Evolutionary conservation across 2,888 invertebrate species (phyloP).

Genomic region (Calameuta filiformis): DNA sequence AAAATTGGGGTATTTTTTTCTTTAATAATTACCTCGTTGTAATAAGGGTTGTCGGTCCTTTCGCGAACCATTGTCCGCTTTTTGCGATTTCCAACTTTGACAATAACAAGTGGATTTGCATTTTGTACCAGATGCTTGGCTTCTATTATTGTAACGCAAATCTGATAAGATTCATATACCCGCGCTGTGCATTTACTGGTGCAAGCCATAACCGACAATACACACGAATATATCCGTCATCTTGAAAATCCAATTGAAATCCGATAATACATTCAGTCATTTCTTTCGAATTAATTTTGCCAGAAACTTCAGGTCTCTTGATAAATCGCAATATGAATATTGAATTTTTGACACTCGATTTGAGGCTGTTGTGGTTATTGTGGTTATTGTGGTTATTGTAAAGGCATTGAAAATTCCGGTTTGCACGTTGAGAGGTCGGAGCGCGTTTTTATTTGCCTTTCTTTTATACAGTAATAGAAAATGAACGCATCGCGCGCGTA

Average conservation of each 20-base stretch:
- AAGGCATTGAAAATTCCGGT: neutral
- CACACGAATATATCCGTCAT: neutral
- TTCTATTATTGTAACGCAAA: slow-evolving; percentile 76
- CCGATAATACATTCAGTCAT: neutral
- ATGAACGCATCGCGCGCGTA: neutral
- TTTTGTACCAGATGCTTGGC: slow-evolving; percentile 71
- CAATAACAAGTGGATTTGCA: slow-evolving; percentile 72
- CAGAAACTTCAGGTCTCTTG: neutral
- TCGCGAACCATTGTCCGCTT: slow-evolving; percentile 71
- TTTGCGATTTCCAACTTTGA: slow-evolving; percentile 73
- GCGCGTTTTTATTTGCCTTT: neutral
- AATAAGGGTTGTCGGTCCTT: slow-evolving; percentile 74
- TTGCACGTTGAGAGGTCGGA: neutral
- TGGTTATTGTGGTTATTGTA: too few species aligned
- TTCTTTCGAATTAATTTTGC: neutral
- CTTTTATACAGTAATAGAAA: neutral
- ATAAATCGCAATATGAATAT: neutral
- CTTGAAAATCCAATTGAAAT: neutral
- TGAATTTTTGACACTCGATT: too few species aligned
- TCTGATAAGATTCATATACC: slow-evolving; percentile 63
- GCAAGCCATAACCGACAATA: slow-evolving; percentile 6
- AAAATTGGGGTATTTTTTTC: neutral
- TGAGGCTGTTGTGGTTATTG: too few species aligned
- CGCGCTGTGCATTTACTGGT: slow-evolving; percentile 9
- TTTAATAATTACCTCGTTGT: slow-evolving; percentile 72